Evolutionary conservation across 2,797 vertebrate species (phyloP).

Genomic region (Danio tinwini): DNA sequence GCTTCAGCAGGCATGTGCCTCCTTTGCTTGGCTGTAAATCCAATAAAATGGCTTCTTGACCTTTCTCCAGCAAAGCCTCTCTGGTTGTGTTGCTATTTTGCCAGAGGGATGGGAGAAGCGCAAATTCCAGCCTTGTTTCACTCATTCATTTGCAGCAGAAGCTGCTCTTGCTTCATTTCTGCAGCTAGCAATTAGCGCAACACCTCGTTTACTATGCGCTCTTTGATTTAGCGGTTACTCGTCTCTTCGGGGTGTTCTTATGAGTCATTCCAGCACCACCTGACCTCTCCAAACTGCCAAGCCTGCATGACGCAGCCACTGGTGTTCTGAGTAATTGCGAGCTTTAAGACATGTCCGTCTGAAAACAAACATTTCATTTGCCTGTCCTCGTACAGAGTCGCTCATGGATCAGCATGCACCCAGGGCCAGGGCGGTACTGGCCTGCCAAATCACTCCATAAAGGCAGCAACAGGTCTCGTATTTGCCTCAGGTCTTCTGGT

Average conservation of each 20-base stretch:
- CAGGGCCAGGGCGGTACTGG: constrained; percentile 39
- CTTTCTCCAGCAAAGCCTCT: constrained; percentile 33
- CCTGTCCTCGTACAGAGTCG: constrained; percentile 26
- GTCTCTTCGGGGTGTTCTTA: constrained; percentile 38
- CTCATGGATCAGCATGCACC: constrained; percentile 37
- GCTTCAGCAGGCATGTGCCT: neutral
- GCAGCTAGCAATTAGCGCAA: neutral
- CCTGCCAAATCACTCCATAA: constrained; percentile 32
- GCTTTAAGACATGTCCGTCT: constrained; percentile 15
- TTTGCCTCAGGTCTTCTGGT: constrained; percentile 19
- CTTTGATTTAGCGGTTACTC: constrained; percentile 40
- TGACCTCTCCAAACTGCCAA: constrained; percentile 39
- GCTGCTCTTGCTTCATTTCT: neutral
- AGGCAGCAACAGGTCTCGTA: constrained; percentile 34
- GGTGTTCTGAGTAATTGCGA: constrained; percentile 33
- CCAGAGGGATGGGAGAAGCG: constrained; percentile 29
- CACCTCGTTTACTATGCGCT: neutral
- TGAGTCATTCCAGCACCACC: constrained; percentile 44
- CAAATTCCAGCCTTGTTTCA: constrained; percentile 9
- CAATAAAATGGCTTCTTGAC: constrained; percentile 38
- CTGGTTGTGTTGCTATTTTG: constrained; percentile 15
- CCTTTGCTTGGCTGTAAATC: neutral
- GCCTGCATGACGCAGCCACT: constrained; percentile 16
- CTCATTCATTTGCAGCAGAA: constrained; percentile 23
- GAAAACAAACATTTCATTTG: constrained; percentile 48